Conservation (phyloP, 1,140 invertebrate genomes). For the Hylaeus volcanicus region DNA sequence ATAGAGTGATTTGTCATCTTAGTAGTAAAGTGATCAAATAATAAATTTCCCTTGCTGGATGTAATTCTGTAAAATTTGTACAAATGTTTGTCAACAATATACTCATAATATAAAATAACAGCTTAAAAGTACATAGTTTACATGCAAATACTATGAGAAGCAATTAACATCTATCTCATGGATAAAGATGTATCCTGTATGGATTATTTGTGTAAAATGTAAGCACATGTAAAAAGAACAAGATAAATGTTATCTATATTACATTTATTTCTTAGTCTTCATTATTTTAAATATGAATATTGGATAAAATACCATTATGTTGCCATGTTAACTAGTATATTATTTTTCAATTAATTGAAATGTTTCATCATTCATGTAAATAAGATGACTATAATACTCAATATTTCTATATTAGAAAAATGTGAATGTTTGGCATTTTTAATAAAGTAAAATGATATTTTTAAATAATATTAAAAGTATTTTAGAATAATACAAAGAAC, state of each 20-base stretch:
- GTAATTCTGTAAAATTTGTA: constrained; percentile 48
- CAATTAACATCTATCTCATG: constrained; percentile 33
- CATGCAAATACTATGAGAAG: constrained; percentile 36
- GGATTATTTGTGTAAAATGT: constrained; percentile 48
- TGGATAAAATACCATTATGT: constrained; percentile 35
- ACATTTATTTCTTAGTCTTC: constrained; percentile 29
- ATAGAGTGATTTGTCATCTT: constrained; percentile 12
- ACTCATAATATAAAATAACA: constrained; percentile 50
- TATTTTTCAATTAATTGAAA: constrained; percentile 7
- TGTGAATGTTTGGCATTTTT: constrained; percentile 31
- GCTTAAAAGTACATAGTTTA: constrained; percentile 32
- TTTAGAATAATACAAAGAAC: constrained; percentile 24
- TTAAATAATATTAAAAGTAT: constrained; percentile 41
- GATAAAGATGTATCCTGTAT: constrained; percentile 53
- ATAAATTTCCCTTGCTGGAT: constrained; percentile 7
- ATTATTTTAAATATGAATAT: constrained; percentile 38
- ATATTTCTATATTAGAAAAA: constrained; percentile 46
- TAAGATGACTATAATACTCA: constrained; percentile 41
- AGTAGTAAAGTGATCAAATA: constrained; percentile 12
- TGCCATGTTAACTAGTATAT: constrained; percentile 53
- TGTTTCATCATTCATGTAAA: constrained; percentile 30
- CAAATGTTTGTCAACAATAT: constrained; percentile 52
- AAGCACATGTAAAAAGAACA: constrained; percentile 44
- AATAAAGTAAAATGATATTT: constrained; percentile 35
- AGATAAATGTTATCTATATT: constrained; percentile 41